A percentile compares a stretch with the other conserved stretches of the same genome.
Conservation (phyloP, 1,140 invertebrate species). For the Heliconius nattereri region DNA sequence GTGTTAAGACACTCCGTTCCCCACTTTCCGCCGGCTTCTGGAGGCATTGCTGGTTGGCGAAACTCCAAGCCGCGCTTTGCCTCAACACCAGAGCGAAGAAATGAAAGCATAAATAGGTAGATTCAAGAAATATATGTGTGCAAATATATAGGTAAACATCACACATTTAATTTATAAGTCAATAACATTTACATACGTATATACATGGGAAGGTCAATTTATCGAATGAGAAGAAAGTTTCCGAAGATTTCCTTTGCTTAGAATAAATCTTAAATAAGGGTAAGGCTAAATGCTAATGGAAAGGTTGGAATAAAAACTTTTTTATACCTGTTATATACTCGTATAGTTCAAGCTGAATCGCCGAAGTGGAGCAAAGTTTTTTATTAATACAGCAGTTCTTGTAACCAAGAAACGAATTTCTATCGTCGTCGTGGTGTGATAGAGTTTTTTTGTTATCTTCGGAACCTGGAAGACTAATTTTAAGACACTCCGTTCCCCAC, state of each 20-base stretch:
- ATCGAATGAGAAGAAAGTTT: not conserved
- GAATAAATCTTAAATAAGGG: not conserved
- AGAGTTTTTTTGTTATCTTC: not conserved
- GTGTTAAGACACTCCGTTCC: too few relatives aligned
- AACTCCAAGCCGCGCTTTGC: too few relatives aligned
- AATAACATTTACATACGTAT: not conserved
- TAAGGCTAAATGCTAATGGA: constrained; percentile 2
- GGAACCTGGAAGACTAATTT: not conserved
- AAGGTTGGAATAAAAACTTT: constrained; percentile 24
- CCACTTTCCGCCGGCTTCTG: too few relatives aligned
- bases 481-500: not conserved
- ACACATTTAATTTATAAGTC: not conserved
- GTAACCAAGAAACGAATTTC: not conserved
- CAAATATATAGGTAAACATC: too few relatives aligned
- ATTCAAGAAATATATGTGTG: too few relatives aligned
- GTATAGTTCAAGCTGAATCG: constrained; percentile 4
- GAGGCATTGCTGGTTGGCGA: too few relatives aligned
- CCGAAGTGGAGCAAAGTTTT: not conserved
- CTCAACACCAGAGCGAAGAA: too few relatives aligned
- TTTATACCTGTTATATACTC: not conserved
- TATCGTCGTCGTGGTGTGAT: too few relatives aligned
- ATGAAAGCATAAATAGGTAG: too few relatives aligned
- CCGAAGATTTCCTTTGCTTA: not conserved
- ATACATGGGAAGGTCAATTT: not conserved
- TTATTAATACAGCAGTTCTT: not conserved